Percentiles rank a stretch among this genome's conserved stretches.
Evolutionary conservation across 2,888 invertebrate species (phyloP).

Genomic region (Chirona hameri): DNA sequence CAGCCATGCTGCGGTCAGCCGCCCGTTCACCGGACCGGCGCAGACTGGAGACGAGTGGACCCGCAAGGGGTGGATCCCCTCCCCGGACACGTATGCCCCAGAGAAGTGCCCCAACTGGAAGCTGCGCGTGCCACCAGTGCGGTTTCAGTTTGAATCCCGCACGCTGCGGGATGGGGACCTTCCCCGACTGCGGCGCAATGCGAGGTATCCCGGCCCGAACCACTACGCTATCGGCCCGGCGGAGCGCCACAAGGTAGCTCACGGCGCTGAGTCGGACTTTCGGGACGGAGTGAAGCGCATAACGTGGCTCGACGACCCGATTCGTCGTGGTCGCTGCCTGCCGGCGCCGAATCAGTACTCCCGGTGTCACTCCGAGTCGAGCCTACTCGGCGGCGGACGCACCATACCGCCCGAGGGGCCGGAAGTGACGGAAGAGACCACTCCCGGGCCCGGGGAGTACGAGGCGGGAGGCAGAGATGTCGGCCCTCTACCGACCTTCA

Average conservation of each 20-base stretch:
- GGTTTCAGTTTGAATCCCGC: neutral
- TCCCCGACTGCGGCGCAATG: neutral
- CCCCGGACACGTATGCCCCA: neutral
- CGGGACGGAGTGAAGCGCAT: neutral
- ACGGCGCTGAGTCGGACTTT: conserved; percentile 12
- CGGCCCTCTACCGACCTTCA: neutral
- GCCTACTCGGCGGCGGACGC: conserved; percentile 10
- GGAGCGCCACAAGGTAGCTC: neutral
- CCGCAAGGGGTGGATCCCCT: neutral
- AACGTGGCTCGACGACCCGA: conserved; percentile 22
- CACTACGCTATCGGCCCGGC: neutral
- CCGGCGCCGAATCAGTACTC: conserved; percentile 27
- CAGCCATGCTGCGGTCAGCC: neutral
- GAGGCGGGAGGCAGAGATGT: neutral
- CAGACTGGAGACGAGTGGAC: neutral
- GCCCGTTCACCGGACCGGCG: neutral
- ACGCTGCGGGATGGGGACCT: conserved; percentile 6
- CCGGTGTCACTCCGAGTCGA: conserved; percentile 12
- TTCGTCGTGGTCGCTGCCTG: neutral
- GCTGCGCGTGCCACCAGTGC: neutral
- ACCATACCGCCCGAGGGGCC: neutral
- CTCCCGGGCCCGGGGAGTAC: neutral
- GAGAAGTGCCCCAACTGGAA: neutral
- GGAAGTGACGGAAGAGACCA: neutral
- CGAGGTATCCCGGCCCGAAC: neutral